A percentile compares a stretch with the other conserved stretches of the same genome.
These are phyloP conservation scores for Dione juno DNA, from an alignment of 2,888 invertebrate genomes.

Conservation along the genomic window DNA sequence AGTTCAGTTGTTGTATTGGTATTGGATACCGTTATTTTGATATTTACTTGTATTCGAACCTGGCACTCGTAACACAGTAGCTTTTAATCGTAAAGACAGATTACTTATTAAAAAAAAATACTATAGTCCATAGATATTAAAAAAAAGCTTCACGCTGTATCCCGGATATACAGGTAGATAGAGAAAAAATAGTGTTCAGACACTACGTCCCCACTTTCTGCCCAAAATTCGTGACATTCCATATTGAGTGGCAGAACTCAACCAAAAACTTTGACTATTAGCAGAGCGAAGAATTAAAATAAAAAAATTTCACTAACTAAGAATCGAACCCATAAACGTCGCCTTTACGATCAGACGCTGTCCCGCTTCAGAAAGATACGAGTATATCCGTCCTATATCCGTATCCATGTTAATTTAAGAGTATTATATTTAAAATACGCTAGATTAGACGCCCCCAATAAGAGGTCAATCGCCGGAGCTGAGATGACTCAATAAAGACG, in stretches of 20 bases:
- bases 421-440: neutral
- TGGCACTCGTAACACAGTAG: too few relatives aligned
- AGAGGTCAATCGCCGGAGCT: constrained; percentile 27
- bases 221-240: neutral
- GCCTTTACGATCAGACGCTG: neutral
- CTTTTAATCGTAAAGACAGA: too few relatives aligned
- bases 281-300: too few relatives aligned
- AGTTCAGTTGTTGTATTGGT: too few relatives aligned
- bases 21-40: too few relatives aligned
- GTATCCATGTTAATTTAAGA: neutral
- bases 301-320: too few relatives aligned
- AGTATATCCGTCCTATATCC: neutral
- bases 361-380: too few relatives aligned
- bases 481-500: constrained; percentile 37
- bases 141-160: neutral
- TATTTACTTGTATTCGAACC: too few relatives aligned
- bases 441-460: constrained; percentile 18
- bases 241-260: neutral
- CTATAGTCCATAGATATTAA: neutral
- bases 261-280: neutral
- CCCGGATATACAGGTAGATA: too few relatives aligned
- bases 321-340: neutral
- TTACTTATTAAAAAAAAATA: too few relatives aligned
- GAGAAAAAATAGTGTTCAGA: too few relatives aligned
- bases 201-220: neutral